Base-by-base conservation (phyloP, 1,140 invertebrate genomes). In the Plectrocnemia conspersa region DNA sequence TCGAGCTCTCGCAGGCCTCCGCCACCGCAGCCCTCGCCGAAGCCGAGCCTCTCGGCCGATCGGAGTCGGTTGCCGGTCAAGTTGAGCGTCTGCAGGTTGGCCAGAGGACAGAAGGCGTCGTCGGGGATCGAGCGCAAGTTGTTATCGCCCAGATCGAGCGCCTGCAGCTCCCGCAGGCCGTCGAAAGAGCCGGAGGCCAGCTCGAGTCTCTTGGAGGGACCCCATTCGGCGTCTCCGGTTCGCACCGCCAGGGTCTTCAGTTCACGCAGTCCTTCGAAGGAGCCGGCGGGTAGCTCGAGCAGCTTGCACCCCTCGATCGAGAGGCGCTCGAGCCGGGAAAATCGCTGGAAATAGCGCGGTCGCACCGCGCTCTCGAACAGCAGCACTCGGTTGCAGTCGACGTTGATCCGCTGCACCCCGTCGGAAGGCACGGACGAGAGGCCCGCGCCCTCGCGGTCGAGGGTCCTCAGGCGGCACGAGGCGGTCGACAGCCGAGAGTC, bases 11-110 rank as follows among this genome's bases (percentile, higher is more conserved):
- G 79, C 23, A 93, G 76, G 61, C 75, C 75, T 56, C 79, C 68
- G 36, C 80, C 73, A 54, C 77, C 77, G 42, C 73, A 76, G 63
- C 75, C 74, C 32, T 76, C 78, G 29, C 74, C 65, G 63, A 88
- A 80, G 6, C 89, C 88, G 47, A 91, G 74, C 55, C 86, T 80
- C 24, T 84, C 81, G 5, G 89, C 74, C 32, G 83, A 83, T 38
- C 78, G 77, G 56, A 94, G 82, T 62, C 82, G 81, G 70, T 93
- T 93, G 18, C 81, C 77, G 7, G 89, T 91, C 54, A 93, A 75
- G 74, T 95, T 93, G 18, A 96, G 73, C 41, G 82, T 79, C 64
- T 88, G 86, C 4, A 96, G 73, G 64, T 86, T 88, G 42, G 79
- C 77, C 52, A 95, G 71, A 2, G 82, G 78, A 66, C 89, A 92